A percentile compares a stretch with the other conserved stretches of the same genome.
phyloP scores from a whole-genome alignment of 2,797 vertebrate species.

The Hemitrygon akajei region DNA sequence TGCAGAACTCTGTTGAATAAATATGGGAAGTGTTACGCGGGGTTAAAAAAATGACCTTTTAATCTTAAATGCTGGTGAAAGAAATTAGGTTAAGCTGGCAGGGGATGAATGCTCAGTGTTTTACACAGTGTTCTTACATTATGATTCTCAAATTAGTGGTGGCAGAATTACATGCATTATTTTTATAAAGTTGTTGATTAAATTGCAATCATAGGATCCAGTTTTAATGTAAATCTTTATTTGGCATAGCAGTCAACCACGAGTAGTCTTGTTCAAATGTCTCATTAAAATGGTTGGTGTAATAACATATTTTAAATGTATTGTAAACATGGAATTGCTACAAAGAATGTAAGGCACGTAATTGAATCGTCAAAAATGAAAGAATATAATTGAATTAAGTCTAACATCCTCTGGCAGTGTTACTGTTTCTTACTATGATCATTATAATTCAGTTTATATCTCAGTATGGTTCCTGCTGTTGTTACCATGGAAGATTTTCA shows the following conservation, averaged over 20 bases:
- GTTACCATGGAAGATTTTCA: neutral
- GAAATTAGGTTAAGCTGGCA: neutral
- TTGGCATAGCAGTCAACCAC: neutral
- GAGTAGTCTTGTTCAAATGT: neutral
- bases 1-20: neutral
- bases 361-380: slow-evolving; percentile 17
- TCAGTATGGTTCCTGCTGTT: neutral
- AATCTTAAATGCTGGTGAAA: neutral
- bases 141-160: neutral
- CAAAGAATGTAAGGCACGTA: neutral
- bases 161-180: neutral
- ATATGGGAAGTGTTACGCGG: too few species aligned
- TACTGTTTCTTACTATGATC: neutral
- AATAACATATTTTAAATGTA: neutral
- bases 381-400: slow-evolving; percentile 28
- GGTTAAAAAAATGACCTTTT: neutral
- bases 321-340: neutral
- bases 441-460: neutral
- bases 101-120: neutral
- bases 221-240: neutral
- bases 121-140: neutral
- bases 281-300: neutral
- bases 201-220: neutral
- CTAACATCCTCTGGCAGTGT: neutral
- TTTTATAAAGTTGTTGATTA: neutral